Evolutionary conservation across 2,797 vertebrate genomes (phyloP), one percentile per base, ranked within the genome.

Genomic region (Chelidonichthys spinosus): DNA sequence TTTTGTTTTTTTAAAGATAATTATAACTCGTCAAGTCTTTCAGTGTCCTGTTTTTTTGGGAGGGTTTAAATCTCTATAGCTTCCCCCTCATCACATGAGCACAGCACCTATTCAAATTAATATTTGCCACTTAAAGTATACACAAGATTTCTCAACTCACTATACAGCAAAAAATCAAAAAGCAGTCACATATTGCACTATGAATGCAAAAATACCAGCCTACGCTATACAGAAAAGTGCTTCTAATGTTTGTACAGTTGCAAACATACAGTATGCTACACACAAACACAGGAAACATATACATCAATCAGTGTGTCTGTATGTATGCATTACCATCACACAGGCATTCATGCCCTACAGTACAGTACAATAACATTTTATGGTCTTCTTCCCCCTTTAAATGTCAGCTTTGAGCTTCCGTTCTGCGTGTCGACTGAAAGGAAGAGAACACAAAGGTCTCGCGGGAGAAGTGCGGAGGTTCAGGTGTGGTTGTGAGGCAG

Each of bases 111-210:
- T 61, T 78, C 58, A 76, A 37, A 2, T 74, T 2, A 37, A 52
- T 4, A 40, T 5, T 53, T 74, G 55, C 35, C 77, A 74, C 35
- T 33, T 56, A 54, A 71, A 58, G 72, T 72, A 77, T 42, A 63
- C 79, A 77, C 74, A 47, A 44, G 50, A 56, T 62, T 25, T 52
- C 42, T 72, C 1, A 18, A 76, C 79, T 70, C 35, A 62, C 72
- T 79, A 79, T 53, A 78, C 50, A 79, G 77, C 59, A 83, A 58
- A 69, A 89, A 86, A 88, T 78, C 87, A 82, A 69, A 59, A 86
- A 71, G 72, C 75, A 60, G 78, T 92, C 86, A 94, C 89, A 78
- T 92, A 94, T 94, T 94, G 93, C 94, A 95, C 92, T 85, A 87
- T 90, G 85, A 89, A 90, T 91, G 89, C 88, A 90, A 88, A 86